These are phyloP conservation scores for Amiota minor DNA, from an alignment of 2,888 invertebrate species.

Conservation along the genomic window DNA sequence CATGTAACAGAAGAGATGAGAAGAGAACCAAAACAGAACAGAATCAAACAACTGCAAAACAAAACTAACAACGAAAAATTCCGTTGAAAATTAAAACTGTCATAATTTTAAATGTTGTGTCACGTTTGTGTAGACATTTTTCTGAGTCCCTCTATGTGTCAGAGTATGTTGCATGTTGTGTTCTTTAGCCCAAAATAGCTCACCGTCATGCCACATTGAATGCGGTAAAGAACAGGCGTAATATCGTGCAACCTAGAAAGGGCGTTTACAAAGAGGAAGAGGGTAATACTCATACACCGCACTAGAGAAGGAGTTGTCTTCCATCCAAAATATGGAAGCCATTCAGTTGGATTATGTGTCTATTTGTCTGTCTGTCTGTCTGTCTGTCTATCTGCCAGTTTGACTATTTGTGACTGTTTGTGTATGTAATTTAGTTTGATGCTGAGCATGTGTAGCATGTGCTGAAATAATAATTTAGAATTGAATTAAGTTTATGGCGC, in stretches of 20 bases:
- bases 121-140: conserved; percentile 26
- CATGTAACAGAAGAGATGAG: neutral
- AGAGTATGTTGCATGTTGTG: conserved; percentile 26
- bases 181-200: conserved; percentile 56
- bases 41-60: conserved; percentile 13
- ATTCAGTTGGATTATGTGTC: too few species aligned
- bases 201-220: conserved; percentile 63
- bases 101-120: conserved; percentile 62
- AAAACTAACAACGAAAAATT: conserved; percentile 43
- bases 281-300: neutral
- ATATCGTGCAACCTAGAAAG: conserved; percentile 10
- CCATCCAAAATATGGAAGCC: neutral
- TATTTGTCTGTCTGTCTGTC: neutral
- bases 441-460: conserved; percentile 22
- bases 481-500: conserved; percentile 24
- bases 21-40: neutral
- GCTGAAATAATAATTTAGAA: conserved; percentile 29
- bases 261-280: neutral
- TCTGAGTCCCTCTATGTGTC: neutral
- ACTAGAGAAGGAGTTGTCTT: conserved; percentile 1
- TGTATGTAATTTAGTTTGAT: conserved; percentile 17
- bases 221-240: conserved; percentile 46
- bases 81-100: conserved; percentile 61
- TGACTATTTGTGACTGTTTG: conserved; percentile 9
- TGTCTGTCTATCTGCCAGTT: neutral